phyloP scores from a whole-genome alignment of 2,797 vertebrate genomes.

The Apogon talboti region DNA sequence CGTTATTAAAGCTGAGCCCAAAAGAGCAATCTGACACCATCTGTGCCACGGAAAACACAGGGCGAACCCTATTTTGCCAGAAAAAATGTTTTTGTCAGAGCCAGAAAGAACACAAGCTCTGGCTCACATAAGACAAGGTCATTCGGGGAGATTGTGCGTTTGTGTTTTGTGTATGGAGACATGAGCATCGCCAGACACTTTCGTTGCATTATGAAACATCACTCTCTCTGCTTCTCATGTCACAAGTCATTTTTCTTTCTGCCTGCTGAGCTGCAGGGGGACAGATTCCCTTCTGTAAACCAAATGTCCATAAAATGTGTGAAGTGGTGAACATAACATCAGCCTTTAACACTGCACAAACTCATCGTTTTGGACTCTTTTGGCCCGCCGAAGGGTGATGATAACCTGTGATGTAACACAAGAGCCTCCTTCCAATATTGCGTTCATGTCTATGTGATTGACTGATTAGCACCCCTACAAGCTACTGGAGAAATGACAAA shows the following conservation, averaged over 20 bases:
- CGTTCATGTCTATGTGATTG: no score
- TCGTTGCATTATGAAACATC: conserved; percentile 31
- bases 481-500: no score
- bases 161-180: conserved; percentile 8
- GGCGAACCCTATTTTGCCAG: conserved; percentile 59
- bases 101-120: neutral
- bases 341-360: conserved; percentile 58
- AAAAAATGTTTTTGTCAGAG: conserved; percentile 54
- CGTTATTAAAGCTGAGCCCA: conserved; percentile 34
- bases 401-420: no score
- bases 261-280: conserved; percentile 24
- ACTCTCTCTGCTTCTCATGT: conserved; percentile 33
- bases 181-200: conserved; percentile 12
- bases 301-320: conserved; percentile 14
- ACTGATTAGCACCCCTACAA: no score
- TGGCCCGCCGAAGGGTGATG: neutral
- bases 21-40: conserved; percentile 70
- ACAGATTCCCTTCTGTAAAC: conserved; percentile 43
- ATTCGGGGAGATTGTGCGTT: conserved; percentile 17
- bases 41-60: conserved; percentile 52
- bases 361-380: conserved; percentile 19
- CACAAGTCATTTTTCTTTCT: conserved; percentile 34
- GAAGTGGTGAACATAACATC: conserved; percentile 35
- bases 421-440: no score
- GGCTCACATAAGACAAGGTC: conserved; percentile 56